phyloP scores from a whole-genome alignment of 2,888 invertebrate species.

The Danaus chrysippus region DNA sequence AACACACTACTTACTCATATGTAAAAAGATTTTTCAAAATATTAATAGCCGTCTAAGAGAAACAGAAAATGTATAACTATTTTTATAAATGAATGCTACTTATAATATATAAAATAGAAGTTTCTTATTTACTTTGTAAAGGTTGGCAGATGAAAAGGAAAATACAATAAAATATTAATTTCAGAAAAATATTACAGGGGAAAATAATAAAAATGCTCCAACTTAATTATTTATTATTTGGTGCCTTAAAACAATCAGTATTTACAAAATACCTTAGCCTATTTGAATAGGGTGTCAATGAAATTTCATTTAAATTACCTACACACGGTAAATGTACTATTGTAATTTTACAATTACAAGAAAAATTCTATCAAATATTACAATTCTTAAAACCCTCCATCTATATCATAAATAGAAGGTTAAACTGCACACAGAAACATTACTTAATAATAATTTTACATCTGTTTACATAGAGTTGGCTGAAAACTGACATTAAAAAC shows the following conservation, averaged over 20 bases:
- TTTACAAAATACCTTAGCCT: slow-evolving; percentile 66
- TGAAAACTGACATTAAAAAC: not conserved
- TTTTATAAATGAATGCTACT: no score
- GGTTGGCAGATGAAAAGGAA: no score
- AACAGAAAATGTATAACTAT: no score
- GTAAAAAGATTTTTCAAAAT: no score
- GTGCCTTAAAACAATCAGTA: slow-evolving; percentile 64
- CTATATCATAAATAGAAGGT: slow-evolving; percentile 2
- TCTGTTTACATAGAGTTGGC: not conserved
- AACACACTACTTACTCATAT: no score
- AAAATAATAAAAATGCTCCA: slow-evolving; percentile 30
- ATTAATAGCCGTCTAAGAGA: no score
- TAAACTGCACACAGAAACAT: slow-evolving; percentile 4
- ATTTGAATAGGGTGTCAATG: slow-evolving; percentile 43
- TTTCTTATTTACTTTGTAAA: no score
- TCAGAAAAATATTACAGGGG: not conserved
- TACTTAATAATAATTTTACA: not conserved
- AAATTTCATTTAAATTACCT: slow-evolving; percentile 32
- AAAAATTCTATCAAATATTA: slow-evolving; percentile 8
- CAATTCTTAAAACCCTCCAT: slow-evolving; percentile 3
- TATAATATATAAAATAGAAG: no score
- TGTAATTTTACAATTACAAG: slow-evolving; percentile 16
- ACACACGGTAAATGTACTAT: slow-evolving; percentile 21
- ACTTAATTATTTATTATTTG: slow-evolving; percentile 60
- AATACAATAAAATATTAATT: not conserved